These are phyloP conservation scores for Adelosebastes latens DNA, from an alignment of 2,797 vertebrate species.

Conservation along the genomic window DNA sequence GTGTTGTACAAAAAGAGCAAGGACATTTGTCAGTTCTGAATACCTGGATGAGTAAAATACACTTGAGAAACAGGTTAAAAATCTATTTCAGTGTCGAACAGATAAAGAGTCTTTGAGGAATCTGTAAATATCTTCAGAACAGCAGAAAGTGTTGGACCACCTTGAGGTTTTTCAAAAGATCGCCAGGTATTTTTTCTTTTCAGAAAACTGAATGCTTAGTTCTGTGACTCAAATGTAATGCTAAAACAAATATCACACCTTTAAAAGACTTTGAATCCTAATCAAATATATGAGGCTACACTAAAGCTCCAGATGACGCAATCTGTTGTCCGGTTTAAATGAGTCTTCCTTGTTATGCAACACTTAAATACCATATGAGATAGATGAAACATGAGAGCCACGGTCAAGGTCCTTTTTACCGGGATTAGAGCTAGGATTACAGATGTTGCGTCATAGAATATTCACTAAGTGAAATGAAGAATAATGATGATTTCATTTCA, in stretches of 20 bases:
- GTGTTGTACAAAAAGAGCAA: not conserved
- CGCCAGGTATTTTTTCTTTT: not conserved
- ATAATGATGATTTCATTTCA: constrained; percentile 40
- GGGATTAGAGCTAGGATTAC: constrained; percentile 66
- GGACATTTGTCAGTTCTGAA: not conserved
- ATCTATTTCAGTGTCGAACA: not conserved
- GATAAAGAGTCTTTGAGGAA: not conserved
- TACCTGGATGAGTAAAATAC: not conserved
- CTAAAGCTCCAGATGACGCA: constrained; percentile 1
- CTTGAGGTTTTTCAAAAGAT: not conserved
- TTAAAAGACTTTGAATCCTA: constrained; percentile 13
- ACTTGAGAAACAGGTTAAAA: not conserved
- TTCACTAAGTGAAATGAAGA: constrained; percentile 40
- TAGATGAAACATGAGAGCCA: constrained; percentile 34
- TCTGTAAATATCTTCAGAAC: not conserved
- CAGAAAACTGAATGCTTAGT: not conserved
- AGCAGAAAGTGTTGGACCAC: not conserved
- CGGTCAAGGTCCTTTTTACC: constrained; percentile 28
- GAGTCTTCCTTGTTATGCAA: constrained; percentile 62
- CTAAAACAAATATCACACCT: not conserved
- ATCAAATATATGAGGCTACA: not conserved
- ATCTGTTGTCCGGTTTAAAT: constrained; percentile 34
- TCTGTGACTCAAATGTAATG: not conserved
- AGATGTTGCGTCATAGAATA: constrained; percentile 60
- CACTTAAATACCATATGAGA: constrained; percentile 58